phyloP scores from a whole-genome alignment of 2,888 invertebrate species.

The Drosophila paranaensis region DNA sequence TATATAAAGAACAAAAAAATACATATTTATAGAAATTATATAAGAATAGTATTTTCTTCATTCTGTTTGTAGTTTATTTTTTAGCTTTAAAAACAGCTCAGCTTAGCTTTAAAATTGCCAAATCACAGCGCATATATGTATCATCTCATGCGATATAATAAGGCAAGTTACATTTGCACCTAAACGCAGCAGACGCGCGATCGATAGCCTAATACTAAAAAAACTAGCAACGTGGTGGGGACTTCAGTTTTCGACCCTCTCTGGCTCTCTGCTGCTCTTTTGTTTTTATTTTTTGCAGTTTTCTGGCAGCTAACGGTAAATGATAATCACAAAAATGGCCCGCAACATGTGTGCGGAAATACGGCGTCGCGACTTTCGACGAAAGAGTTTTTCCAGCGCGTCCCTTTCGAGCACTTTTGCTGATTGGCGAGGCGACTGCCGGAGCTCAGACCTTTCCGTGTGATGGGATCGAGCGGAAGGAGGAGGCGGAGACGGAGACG shows the following conservation, averaged over 20 bases:
- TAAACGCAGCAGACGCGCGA: slow-evolving; percentile 52
- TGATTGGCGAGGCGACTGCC: slow-evolving; percentile 66
- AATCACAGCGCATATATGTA: slow-evolving; percentile 40
- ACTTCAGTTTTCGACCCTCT: neutral
- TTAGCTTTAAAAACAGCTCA: neutral
- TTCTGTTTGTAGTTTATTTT: neutral
- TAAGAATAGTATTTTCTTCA: no score
- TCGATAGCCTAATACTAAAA: slow-evolving; percentile 37
- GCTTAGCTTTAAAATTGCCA: slow-evolving; percentile 8
- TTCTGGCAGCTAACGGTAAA: slow-evolving; percentile 58
- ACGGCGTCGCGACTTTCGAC: slow-evolving; percentile 72
- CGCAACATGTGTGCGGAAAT: slow-evolving; percentile 80
- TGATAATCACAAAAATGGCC: slow-evolving; percentile 77
- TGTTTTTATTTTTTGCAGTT: slow-evolving; percentile 5
- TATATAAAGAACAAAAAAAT: no score
- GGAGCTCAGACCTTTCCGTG: slow-evolving; percentile 11
- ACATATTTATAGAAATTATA: no score
- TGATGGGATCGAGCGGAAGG: neutral
- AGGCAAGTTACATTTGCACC: slow-evolving; percentile 58
- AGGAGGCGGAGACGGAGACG: neutral
- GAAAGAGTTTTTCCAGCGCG: slow-evolving; percentile 65
- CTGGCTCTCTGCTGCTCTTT: neutral
- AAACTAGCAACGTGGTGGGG: neutral
- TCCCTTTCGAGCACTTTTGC: slow-evolving; percentile 65
- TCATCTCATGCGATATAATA: slow-evolving; percentile 47